phyloP scores from a whole-genome alignment of 2,888 invertebrate genomes.

The Stramonita haemastoma region DNA sequence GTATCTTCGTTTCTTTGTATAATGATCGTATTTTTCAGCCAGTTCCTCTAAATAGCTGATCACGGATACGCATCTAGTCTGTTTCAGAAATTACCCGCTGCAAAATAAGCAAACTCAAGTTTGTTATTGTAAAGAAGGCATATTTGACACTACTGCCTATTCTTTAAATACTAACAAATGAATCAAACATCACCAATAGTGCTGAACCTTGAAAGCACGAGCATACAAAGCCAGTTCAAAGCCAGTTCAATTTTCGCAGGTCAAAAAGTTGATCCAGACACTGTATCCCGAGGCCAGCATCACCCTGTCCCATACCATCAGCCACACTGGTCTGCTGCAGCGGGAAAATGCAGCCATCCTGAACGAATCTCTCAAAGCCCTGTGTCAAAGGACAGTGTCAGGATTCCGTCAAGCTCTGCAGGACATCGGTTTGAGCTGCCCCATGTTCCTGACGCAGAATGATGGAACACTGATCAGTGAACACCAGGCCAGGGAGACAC shows the following conservation, averaged over 20 bases:
- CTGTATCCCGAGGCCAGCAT: constrained; percentile 63
- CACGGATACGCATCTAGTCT: no score
- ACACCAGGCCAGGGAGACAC: constrained; percentile 61
- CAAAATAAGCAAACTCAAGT: no score
- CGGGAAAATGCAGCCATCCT: constrained; percentile 75
- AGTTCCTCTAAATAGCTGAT: no score
- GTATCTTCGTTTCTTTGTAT: no score
- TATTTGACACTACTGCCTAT: no score
- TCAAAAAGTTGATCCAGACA: constrained; percentile 53
- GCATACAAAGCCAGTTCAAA: no score
- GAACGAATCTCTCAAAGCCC: constrained; percentile 71
- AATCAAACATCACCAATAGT: no score
- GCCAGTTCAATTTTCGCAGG: constrained; percentile 30
- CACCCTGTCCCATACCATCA: constrained; percentile 68
- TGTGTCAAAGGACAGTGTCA: constrained; percentile 63
- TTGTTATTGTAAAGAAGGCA: no score
- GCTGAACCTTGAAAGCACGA: no score
- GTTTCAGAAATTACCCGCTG: no score
- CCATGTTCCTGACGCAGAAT: constrained; percentile 73
- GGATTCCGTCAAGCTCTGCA: constrained; percentile 63
- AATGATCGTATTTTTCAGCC: no score
- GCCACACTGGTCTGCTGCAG: constrained; percentile 71
- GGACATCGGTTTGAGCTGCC: constrained; percentile 64
- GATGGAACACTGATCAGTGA: constrained; percentile 73
- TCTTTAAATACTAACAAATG: no score